Percentiles rank a stretch among this genome's conserved stretches.
These are phyloP conservation scores for Peromyscus aztecus DNA, from an alignment of 2,797 vertebrate species.

Conservation along the genomic window DNA sequence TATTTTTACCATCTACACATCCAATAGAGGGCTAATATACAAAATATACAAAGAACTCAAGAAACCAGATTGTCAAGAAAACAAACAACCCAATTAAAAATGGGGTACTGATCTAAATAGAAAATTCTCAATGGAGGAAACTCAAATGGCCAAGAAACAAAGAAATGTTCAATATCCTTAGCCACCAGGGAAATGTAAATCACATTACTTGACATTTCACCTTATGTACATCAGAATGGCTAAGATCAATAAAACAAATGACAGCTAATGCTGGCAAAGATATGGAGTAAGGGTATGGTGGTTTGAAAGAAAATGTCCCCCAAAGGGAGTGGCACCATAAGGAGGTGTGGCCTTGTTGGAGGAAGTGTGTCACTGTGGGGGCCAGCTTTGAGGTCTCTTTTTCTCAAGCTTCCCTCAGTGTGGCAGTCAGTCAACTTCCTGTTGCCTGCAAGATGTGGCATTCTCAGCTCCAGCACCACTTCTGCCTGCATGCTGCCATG, in stretches of 20 bases:
- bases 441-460: background rate
- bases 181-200: background rate
- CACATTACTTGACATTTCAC: background rate
- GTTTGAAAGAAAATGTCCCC: background rate
- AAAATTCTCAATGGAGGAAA: background rate
- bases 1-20: background rate
- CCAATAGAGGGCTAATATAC: background rate
- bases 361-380: background rate
- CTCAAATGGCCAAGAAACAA: background rate
- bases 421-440: background rate
- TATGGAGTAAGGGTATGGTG: background rate
- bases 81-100: background rate
- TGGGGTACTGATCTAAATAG: background rate
- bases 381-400: background rate
- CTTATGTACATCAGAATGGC: background rate
- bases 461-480: background rate
- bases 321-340: background rate
- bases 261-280: background rate
- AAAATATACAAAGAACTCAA: background rate
- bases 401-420: background rate
- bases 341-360: background rate
- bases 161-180: background rate
- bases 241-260: background rate
- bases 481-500: background rate
- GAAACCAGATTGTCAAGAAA: background rate